These are phyloP conservation scores for Serilophus lunatus DNA, from an alignment of 2,113 vertebrate species.

Conservation along the genomic window DNA sequence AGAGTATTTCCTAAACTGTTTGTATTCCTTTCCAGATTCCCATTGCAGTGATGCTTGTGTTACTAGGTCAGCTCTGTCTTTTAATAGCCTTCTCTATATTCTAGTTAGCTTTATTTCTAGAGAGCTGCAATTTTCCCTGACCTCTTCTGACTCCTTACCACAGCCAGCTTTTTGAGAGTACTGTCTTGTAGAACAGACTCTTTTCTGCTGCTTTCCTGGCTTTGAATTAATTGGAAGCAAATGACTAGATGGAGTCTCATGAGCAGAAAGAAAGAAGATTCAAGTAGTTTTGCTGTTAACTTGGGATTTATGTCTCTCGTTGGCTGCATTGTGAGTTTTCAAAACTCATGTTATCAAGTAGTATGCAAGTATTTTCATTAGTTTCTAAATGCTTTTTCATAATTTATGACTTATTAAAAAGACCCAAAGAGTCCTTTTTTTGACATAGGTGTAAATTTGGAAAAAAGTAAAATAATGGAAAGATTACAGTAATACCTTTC, in stretches of 20 bases:
- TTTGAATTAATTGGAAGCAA: background rate
- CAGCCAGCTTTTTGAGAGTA: background rate
- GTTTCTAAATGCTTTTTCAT: background rate
- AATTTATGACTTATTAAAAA: background rate
- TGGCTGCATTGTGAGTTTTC: background rate
- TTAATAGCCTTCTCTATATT: background rate
- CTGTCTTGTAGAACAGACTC: background rate
- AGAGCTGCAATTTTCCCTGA: background rate
- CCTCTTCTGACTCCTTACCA: background rate
- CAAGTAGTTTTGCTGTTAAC: background rate
- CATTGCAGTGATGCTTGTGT: background rate
- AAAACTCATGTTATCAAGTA: background rate
- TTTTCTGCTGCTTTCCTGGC: background rate
- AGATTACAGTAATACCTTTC: background rate
- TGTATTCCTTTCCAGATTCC: background rate
- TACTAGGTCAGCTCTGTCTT: background rate
- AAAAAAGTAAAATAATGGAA: background rate
- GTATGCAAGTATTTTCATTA: background rate
- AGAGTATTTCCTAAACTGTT: background rate
- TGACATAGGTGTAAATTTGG: background rate
- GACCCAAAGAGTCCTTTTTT: background rate
- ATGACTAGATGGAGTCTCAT: background rate
- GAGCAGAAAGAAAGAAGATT: background rate
- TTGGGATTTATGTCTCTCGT: background rate
- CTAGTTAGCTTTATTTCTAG: background rate